phyloP scores from a whole-genome alignment of 2,113 vertebrate species.

The Thinocorus orbignyianus region DNA sequence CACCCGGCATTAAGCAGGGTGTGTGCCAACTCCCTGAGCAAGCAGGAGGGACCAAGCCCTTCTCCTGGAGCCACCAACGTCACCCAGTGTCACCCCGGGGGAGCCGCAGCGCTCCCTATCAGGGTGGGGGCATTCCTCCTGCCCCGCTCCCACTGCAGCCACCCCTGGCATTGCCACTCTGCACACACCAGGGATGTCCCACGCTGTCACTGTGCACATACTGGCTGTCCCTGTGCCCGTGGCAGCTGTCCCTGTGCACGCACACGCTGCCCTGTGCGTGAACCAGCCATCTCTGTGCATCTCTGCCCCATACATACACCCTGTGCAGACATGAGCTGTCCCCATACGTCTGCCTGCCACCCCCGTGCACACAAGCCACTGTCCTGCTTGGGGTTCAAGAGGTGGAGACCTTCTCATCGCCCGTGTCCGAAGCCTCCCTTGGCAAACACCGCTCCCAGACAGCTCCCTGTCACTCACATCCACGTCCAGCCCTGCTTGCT shows the following conservation, averaged over 20 bases:
- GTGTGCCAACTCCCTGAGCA: constrained; percentile 20
- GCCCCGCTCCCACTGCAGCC: neutral
- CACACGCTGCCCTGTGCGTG: accelerated
- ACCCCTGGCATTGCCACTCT: accelerated
- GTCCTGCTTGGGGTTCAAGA: neutral
- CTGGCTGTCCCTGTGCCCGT: neutral
- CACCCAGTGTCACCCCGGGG: neutral
- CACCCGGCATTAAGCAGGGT: neutral
- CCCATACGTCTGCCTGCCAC: neutral
- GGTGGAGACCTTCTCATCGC: neutral
- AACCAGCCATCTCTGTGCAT: accelerated
- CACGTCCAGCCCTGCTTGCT: neutral
- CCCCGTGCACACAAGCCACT: accelerated
- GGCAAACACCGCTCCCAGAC: neutral
- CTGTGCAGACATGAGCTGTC: accelerated
- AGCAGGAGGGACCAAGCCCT: constrained; percentile 39
- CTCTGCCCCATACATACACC: accelerated
- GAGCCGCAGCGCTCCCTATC: neutral
- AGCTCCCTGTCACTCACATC: neutral
- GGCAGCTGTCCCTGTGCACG: neutral
- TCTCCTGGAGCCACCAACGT: constrained; percentile 13
- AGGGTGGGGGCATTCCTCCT: neutral
- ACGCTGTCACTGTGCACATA: accelerated
- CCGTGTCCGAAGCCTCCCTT: neutral
- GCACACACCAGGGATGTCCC: neutral